Percentiles rank a stretch among this genome's conserved stretches.
Conservation (phyloP, 2,113 vertebrate genomes). For the Oriolus oriolus region DNA sequence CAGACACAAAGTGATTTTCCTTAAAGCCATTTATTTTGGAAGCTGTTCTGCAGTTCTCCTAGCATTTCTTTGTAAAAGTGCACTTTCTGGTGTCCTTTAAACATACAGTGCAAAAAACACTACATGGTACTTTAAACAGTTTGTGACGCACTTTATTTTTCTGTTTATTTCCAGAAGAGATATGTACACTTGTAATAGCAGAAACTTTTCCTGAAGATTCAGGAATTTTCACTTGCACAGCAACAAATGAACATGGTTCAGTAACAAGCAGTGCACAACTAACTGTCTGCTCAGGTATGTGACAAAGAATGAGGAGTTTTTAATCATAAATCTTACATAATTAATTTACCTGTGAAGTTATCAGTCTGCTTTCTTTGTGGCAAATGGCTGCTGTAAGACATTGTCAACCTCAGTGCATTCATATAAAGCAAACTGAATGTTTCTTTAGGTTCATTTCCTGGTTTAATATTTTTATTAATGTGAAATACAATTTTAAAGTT, state of each 20-base stretch:
- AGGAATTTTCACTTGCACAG: constrained; percentile 87
- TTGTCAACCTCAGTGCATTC: background rate
- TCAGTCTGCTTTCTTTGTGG: background rate
- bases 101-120: background rate
- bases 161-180: constrained; percentile 84
- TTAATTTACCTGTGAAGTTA: background rate
- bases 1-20: background rate
- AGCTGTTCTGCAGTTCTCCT: background rate
- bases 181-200: constrained; percentile 95
- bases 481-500: background rate
- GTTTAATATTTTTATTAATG: background rate
- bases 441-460: background rate
- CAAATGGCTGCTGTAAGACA: background rate
- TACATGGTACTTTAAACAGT: background rate
- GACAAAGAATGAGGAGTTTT: background rate
- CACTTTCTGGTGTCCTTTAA: background rate
- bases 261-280: constrained; percentile 84
- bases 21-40: background rate
- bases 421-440: background rate
- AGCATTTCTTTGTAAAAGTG: background rate
- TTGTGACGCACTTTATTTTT: background rate
- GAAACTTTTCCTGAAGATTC: constrained; percentile 96
- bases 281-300: constrained; percentile 81
- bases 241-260: constrained; percentile 84
- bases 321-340: background rate